Evolutionary conservation across 2,113 vertebrate species (phyloP).

Genomic region (Datnioides undecimradiatus): DNA sequence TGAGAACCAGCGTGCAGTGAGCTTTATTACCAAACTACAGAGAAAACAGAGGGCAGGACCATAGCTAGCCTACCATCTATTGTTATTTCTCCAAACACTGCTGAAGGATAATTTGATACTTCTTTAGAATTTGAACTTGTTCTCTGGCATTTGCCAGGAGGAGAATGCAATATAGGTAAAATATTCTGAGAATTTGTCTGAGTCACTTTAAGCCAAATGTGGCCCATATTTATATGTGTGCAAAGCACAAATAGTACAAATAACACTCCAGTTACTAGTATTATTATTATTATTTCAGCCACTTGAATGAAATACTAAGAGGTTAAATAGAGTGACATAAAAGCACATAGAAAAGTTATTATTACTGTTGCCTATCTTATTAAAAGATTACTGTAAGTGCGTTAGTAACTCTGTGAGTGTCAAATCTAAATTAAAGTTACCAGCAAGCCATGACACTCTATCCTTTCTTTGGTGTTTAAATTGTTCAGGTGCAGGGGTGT

Average conservation of each 20-base stretch:
- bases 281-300: too few relatives aligned
- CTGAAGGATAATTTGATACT: not conserved
- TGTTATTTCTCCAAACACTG: not conserved
- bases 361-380: too few relatives aligned
- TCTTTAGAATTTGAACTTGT: too few relatives aligned
- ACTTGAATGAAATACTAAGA: not conserved
- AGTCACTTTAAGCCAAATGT: too few relatives aligned
- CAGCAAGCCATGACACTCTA: not conserved
- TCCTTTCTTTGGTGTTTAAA: not conserved
- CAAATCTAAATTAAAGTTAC: not conserved
- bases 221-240: too few relatives aligned
- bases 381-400: not conserved
- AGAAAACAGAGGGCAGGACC: not conserved
- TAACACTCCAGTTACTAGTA: too few relatives aligned
- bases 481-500: not conserved
- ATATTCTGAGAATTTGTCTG: too few relatives aligned
- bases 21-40: slow-evolving; percentile 11
- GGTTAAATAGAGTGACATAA: not conserved
- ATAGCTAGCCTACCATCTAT: not conserved
- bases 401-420: not conserved
- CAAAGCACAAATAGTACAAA: too few relatives aligned
- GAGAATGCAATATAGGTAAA: too few relatives aligned
- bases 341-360: not conserved
- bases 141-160: too few relatives aligned
- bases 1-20: slow-evolving; percentile 8